Percentiles rank a stretch among this genome's conserved stretches.
Conservation (phyloP, 2,113 vertebrate genomes). For the Microcebus ravelobensis region DNA sequence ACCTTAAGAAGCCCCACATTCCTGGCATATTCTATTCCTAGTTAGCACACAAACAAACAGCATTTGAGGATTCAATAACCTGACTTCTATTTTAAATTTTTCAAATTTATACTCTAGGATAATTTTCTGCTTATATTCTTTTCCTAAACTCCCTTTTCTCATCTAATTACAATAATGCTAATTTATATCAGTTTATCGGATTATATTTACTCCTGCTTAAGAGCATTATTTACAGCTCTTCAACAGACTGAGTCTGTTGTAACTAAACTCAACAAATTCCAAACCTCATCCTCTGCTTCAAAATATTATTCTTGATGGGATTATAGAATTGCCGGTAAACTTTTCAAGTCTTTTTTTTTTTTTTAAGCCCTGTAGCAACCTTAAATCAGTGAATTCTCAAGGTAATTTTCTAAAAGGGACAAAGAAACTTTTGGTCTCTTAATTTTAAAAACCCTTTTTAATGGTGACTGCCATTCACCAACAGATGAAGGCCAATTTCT, state of each 20-base stretch:
- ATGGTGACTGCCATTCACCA: not conserved
- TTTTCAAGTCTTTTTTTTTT: not conserved
- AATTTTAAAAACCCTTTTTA: constrained; percentile 51
- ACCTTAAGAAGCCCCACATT: not conserved
- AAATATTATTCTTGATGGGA: not conserved
- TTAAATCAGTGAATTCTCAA: constrained; percentile 29
- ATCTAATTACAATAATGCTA: constrained; percentile 5
- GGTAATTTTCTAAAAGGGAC: constrained; percentile 37
- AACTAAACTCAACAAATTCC: not conserved
- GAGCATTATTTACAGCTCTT: not conserved
- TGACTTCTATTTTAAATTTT: not conserved
- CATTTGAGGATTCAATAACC: not conserved
- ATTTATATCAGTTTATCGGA: not conserved
- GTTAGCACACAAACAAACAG: constrained; percentile 11
- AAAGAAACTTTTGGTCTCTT: not conserved
- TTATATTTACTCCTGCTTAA: not conserved
- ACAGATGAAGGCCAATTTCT: constrained; percentile 41
- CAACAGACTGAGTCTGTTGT: not conserved
- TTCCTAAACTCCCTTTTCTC: not conserved
- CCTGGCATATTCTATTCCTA: not conserved
- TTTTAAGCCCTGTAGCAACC: not conserved
- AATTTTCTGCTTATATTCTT: constrained; percentile 33
- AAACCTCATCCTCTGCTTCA: not conserved
- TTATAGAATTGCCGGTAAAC: not conserved
- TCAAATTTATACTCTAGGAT: not conserved